Conservation (phyloP, 1,140 invertebrate genomes). For the Trachelipus rathkii region DNA sequence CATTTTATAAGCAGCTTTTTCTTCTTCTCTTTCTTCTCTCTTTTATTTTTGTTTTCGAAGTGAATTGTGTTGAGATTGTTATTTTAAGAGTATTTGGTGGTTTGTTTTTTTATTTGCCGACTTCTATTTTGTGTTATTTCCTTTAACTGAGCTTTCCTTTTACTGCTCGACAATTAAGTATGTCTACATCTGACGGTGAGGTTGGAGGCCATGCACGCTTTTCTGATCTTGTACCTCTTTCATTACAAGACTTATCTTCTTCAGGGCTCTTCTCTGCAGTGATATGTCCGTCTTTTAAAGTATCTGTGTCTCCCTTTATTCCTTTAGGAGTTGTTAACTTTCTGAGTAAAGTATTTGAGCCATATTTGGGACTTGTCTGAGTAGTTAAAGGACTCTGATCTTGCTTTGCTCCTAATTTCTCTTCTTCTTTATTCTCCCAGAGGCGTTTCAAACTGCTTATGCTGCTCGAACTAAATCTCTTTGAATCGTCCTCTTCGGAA, state of each 20-base stretch:
- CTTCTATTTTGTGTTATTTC: too few species aligned
- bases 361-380: slow-evolving; percentile 75
- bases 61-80: too few species aligned
- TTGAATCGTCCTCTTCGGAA: slow-evolving; percentile 69
- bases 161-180: too few species aligned
- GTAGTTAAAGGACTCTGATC: slow-evolving; percentile 47
- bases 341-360: slow-evolving; percentile 84
- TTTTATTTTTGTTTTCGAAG: too few species aligned
- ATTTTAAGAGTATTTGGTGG: too few species aligned
- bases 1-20: too few species aligned
- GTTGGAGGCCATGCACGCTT: slow-evolving; percentile 58
- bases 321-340: slow-evolving; percentile 72
- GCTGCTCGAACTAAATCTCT: slow-evolving; percentile 84
- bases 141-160: too few species aligned
- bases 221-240: slow-evolving; percentile 47
- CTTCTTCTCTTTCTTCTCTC: too few species aligned
- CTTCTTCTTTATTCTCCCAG: slow-evolving; percentile 63
- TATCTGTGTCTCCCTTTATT: slow-evolving; percentile 40
- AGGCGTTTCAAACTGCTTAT: slow-evolving; percentile 87
- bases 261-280: slow-evolving; percentile 40
- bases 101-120: too few species aligned
- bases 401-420: slow-evolving; percentile 32
- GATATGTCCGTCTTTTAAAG: slow-evolving; percentile 32
- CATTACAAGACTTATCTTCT: slow-evolving; percentile 10
- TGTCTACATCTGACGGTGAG: neutral